Percentiles rank a stretch among this genome's conserved stretches.
Conservation (phyloP, 1,140 invertebrate genomes). For the Drosophila asahinai region DNA sequence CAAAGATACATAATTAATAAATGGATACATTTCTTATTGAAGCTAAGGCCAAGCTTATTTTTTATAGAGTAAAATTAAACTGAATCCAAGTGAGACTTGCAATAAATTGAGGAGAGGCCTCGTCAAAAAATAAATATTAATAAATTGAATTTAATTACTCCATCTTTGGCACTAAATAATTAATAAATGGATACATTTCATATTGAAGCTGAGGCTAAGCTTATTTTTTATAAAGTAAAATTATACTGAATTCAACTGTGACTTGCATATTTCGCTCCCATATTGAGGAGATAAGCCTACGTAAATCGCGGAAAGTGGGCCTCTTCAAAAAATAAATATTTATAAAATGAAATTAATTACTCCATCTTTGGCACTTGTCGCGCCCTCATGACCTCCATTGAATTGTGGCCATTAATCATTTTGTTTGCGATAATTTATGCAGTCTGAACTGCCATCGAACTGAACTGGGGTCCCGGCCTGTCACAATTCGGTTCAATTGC, state of each 20-base stretch:
- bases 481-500: constrained; percentile 61
- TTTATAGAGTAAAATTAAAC: neutral
- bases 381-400: constrained; percentile 20
- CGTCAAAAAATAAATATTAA: constrained; percentile 4
- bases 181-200: neutral
- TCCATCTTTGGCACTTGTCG: constrained; percentile 19
- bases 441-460: constrained; percentile 16
- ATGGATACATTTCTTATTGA: neutral
- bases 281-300: neutral
- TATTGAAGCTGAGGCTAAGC: neutral
- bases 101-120: constrained; percentile 1
- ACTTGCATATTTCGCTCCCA: neutral
- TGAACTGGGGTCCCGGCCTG: constrained; percentile 7
- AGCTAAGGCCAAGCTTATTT: neutral
- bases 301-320: neutral
- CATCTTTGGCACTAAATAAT: neutral
- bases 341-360: constrained; percentile 35
- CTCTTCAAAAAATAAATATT: constrained; percentile 1
- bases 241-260: neutral
- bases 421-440: constrained; percentile 38
- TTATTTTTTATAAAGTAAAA: no score
- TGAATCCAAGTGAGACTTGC: neutral
- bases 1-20: neutral
- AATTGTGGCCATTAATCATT: constrained; percentile 37
- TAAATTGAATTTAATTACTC: constrained; percentile 35